Evolutionary conservation across 2,797 vertebrate species (phyloP).

Genomic region (Danio jaintianensis): DNA sequence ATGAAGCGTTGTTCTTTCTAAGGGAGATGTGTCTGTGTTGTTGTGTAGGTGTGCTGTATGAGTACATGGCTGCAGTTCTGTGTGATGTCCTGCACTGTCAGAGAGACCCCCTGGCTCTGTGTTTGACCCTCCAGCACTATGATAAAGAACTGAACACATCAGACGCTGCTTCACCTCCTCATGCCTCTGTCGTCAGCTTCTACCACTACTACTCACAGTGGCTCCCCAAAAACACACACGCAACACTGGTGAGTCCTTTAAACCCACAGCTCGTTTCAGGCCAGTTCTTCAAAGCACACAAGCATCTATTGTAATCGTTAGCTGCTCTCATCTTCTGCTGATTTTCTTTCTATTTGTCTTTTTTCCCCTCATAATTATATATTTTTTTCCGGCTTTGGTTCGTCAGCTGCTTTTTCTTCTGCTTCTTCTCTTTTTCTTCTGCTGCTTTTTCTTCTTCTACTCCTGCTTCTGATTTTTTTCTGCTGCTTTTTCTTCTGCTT

Average conservation of each 20-base stretch:
- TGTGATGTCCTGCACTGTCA: slow-evolving; percentile 91
- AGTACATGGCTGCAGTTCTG: slow-evolving; percentile 84
- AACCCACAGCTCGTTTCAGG: not conserved
- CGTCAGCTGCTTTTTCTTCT: no score
- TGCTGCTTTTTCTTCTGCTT: no score
- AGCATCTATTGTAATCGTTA: not conserved
- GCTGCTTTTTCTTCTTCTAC: not conserved
- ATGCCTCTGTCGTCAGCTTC: slow-evolving; percentile 74
- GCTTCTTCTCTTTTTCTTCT: no score
- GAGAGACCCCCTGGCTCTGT: slow-evolving; percentile 90
- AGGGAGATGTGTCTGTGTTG: not conserved
- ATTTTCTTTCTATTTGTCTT: no score
- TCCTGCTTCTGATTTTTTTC: no score
- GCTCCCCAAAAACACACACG: slow-evolving; percentile 81
- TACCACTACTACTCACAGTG: slow-evolving; percentile 88
- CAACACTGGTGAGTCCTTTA: slow-evolving; percentile 78
- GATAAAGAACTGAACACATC: slow-evolving; percentile 82
- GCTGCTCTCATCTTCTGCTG: not conserved
- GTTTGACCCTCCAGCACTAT: slow-evolving; percentile 87
- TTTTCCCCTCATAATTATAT: no score
- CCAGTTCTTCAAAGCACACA: not conserved
- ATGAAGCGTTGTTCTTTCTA: no score
- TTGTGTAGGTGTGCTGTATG: slow-evolving; percentile 72
- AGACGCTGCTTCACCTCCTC: slow-evolving; percentile 57
- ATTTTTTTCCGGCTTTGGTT: no score